Conservation (phyloP, 2,113 vertebrate genomes). For the Chelonoidis abingdonii region DNA sequence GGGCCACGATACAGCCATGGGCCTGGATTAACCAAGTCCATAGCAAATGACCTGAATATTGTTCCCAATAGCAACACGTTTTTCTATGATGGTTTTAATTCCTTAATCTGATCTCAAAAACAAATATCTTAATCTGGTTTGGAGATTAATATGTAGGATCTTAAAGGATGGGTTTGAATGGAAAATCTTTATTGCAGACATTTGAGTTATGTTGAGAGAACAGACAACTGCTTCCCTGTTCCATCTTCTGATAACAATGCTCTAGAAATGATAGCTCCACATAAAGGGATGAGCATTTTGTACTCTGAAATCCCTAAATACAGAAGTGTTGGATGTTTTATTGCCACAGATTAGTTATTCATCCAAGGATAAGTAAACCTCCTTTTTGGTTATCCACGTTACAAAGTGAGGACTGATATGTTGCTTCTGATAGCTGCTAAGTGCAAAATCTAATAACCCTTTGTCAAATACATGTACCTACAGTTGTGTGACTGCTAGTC, state of each 20-base stretch:
- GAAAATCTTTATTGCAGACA: neutral
- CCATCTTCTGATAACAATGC: neutral
- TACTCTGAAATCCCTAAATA: neutral
- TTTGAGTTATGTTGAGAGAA: neutral
- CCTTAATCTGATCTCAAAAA: neutral
- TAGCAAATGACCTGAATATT: neutral
- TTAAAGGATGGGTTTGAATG: neutral
- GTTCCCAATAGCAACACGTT: neutral
- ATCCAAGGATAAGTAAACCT: neutral
- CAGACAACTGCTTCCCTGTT: no score
- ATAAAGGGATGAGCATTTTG: accelerated
- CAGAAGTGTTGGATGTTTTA: neutral
- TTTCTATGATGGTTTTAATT: neutral
- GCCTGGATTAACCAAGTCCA: neutral
- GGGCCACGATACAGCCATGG: no score
- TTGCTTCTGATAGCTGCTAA: neutral
- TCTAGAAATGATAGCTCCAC: neutral
- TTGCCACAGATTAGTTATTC: neutral
- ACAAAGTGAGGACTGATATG: neutral
- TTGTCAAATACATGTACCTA: neutral
- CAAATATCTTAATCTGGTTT: neutral
- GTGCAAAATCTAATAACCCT: neutral
- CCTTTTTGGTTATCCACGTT: neutral
- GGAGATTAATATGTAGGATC: neutral
- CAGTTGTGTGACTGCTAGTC: neutral